Percentiles rank a stretch among this genome's conserved stretches.
Conservation (phyloP, 2,797 vertebrate genomes). For the Sphaeramia orbicularis region DNA sequence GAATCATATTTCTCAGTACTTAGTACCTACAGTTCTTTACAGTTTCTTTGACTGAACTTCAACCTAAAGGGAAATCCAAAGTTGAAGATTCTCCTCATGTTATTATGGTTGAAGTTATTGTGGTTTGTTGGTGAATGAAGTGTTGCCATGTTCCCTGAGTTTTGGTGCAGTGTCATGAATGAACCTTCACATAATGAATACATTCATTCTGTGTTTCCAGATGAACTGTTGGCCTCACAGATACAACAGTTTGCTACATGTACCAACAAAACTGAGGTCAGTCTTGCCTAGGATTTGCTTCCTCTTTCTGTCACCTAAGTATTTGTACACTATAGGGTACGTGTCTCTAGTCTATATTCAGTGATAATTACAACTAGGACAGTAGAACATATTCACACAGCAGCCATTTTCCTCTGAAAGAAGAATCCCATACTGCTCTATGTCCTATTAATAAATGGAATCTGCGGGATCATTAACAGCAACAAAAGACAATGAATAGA, state of each 20-base stretch:
- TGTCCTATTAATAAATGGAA: too few species aligned
- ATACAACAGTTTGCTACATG: conserved; percentile 38
- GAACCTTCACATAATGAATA: conserved; percentile 28
- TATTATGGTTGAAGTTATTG: conserved; percentile 5
- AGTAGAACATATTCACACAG: too few species aligned
- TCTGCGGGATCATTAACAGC: too few species aligned
- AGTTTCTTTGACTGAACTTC: not conserved
- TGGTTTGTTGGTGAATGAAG: conserved; percentile 29
- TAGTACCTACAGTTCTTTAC: not conserved
- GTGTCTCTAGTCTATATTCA: not conserved
- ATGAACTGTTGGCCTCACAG: conserved; percentile 16
- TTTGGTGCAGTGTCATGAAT: conserved; percentile 41
- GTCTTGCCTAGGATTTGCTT: conserved; percentile 10
- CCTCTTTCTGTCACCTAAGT: not conserved
- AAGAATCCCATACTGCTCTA: too few species aligned
- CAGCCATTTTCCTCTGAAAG: too few species aligned
- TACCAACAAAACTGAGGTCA: conserved; percentile 10
- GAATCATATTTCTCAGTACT: not conserved
- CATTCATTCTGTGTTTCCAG: conserved; percentile 15
- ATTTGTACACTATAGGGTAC: not conserved
- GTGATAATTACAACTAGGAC: too few species aligned
- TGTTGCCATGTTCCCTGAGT: conserved; percentile 63
- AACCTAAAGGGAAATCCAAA: not conserved
- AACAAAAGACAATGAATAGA: too few species aligned
- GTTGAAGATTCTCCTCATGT: not conserved